These are phyloP conservation scores for Strix uralensis DNA, from an alignment of 2,113 vertebrate genomes.

Conservation along the genomic window DNA sequence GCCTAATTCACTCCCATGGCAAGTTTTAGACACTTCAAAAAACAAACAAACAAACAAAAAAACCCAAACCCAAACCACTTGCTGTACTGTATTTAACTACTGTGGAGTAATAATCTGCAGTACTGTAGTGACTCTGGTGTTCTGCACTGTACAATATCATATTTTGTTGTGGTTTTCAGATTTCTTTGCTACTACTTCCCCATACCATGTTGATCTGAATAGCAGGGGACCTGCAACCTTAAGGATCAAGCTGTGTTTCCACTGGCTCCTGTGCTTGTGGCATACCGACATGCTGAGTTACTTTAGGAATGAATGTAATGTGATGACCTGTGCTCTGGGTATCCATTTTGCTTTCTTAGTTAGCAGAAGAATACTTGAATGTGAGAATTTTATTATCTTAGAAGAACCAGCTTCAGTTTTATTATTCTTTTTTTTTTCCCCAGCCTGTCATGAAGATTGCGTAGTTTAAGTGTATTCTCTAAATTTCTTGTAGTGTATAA, in stretches of 20 bases:
- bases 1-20: neutral
- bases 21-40: neutral
- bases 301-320: neutral
- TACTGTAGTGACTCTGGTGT: neutral
- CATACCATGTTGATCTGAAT: neutral
- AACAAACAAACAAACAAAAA: neutral
- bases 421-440: neutral
- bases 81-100: neutral
- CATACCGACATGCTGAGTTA: neutral
- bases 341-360: slow-evolving; percentile 2
- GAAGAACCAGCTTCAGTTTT: neutral
- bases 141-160: neutral
- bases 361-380: neutral
- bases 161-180: neutral
- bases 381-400: neutral
- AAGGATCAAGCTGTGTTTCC: neutral
- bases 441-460: neutral
- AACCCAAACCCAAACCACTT: neutral
- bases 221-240: neutral
- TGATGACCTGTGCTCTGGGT: neutral
- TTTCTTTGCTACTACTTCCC: neutral
- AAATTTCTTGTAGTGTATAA: slow-evolving; percentile 1
- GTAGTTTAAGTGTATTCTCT: neutral
- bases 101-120: neutral
- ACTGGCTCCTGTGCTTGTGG: neutral